phyloP scores from a whole-genome alignment of 2,888 invertebrate genomes.

The Mesochorus sp. region DNA sequence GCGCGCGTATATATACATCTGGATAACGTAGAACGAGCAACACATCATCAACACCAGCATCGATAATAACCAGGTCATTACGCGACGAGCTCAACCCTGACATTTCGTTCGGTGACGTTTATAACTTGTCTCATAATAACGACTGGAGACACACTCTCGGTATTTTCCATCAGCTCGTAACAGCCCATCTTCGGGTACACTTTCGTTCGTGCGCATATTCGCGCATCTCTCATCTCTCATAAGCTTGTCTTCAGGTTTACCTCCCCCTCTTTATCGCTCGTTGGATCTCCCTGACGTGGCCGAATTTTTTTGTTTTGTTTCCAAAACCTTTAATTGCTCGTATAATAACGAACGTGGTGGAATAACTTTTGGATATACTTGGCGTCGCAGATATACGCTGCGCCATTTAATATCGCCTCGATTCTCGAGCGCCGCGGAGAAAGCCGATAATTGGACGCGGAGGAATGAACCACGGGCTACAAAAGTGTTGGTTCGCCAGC shows the following conservation, averaged over 20 bases:
- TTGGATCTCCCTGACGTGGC: too few species aligned
- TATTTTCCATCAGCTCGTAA: constrained; percentile 22
- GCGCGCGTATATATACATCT: neutral
- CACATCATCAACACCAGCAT: constrained; percentile 53
- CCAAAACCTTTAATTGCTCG: too few species aligned
- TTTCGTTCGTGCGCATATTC: neutral
- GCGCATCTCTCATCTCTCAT: neutral
- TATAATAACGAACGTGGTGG: too few species aligned
- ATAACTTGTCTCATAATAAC: constrained; percentile 32
- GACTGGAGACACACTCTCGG: constrained; percentile 2
- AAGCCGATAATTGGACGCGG: constrained; percentile 52
- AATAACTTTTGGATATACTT: neutral
- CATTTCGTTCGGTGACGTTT: constrained; percentile 73
- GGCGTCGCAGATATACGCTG: neutral
- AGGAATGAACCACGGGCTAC: constrained; percentile 30
- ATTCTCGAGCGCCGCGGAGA: too few species aligned
- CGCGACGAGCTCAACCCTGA: constrained; percentile 73
- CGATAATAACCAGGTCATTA: constrained; percentile 73
- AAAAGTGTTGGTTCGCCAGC: neutral
- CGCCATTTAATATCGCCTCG: constrained; percentile 29
- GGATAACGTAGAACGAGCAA: neutral
- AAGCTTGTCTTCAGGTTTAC: too few species aligned
- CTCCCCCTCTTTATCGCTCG: too few species aligned
- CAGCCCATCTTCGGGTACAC: constrained; percentile 10
- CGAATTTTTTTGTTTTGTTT: too few species aligned